Conservation (phyloP, 2,888 invertebrate species). For the Eilema caniola region DNA sequence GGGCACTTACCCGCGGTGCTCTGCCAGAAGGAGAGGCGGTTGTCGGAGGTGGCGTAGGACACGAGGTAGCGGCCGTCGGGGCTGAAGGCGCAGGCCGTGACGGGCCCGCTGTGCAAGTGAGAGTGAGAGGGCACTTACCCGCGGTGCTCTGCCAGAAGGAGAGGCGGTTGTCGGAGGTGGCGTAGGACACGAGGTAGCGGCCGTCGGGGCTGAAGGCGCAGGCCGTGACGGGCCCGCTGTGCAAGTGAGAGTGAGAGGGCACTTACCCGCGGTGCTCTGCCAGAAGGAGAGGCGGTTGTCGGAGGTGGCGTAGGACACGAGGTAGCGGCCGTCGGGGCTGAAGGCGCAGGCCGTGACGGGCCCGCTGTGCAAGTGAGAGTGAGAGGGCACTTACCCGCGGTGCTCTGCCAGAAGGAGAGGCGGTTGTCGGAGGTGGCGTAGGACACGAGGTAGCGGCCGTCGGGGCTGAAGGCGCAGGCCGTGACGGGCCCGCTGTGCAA, state of each 20-base stretch:
- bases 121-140: not conserved
- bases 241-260: slow-evolving; percentile 63
- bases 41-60: slow-evolving; percentile 97
- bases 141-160: slow-evolving; percentile 98
- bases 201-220: slow-evolving; percentile 99
- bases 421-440: too few relatives aligned
- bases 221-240: slow-evolving; percentile 96
- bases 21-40: slow-evolving; percentile 99
- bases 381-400: not conserved
- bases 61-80: slow-evolving; percentile 99
- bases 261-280: not conserved
- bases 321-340: not conserved
- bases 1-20: slow-evolving; percentile 91
- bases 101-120: slow-evolving; percentile 90
- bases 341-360: not conserved
- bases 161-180: slow-evolving; percentile 96
- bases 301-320: too few relatives aligned
- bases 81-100: slow-evolving; percentile 97
- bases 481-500: too few relatives aligned
- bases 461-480: not conserved
- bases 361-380: too few relatives aligned
- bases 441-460: too few relatives aligned
- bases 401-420: slow-evolving; percentile 2
- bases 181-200: slow-evolving; percentile 98
- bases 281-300: not conserved